Conservation (phyloP, 2,888 invertebrate genomes). For the Dynastes maya region DNA sequence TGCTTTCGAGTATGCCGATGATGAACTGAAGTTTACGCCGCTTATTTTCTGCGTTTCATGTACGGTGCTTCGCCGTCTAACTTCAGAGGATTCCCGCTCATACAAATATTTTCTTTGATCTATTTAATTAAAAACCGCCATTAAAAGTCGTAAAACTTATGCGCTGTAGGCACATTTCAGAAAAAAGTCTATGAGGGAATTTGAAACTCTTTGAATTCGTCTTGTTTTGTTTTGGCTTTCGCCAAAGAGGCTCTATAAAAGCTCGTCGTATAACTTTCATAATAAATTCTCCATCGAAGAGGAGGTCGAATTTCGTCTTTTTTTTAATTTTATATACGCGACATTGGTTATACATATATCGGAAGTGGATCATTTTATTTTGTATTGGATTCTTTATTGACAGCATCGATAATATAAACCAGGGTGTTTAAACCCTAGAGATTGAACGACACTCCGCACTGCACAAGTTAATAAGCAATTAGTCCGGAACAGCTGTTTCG, state of each 20-base stretch:
- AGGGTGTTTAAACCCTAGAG: too few relatives aligned
- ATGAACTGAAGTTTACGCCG: slow-evolving; percentile 21
- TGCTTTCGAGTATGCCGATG: slow-evolving; percentile 4
- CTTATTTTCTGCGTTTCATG: slow-evolving; percentile 29
- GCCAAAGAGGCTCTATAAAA: background rate
- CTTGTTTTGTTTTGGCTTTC: slow-evolving; percentile 19
- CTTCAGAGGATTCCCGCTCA: slow-evolving; percentile 39
- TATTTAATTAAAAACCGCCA: slow-evolving; percentile 52
- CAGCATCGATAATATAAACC: too few relatives aligned
- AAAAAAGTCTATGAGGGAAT: slow-evolving; percentile 19
- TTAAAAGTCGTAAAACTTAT: slow-evolving; percentile 37
- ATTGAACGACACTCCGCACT: too few relatives aligned
- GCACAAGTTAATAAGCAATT: too few relatives aligned
- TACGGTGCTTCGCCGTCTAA: slow-evolving; percentile 11
- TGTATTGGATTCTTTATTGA: too few relatives aligned
- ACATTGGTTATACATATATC: background rate
- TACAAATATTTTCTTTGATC: slow-evolving; percentile 48
- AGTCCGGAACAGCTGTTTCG: too few relatives aligned
- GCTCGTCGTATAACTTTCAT: slow-evolving; percentile 18
- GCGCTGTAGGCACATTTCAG: slow-evolving; percentile 21
- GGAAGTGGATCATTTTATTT: too few relatives aligned
- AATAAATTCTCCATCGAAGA: slow-evolving; percentile 4
- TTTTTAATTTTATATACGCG: slow-evolving; percentile 1
- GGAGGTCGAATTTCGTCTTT: background rate
- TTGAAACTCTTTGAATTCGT: slow-evolving; percentile 21